Conservation (phyloP, 2,888 invertebrate species). For the Macaria notata region DNA sequence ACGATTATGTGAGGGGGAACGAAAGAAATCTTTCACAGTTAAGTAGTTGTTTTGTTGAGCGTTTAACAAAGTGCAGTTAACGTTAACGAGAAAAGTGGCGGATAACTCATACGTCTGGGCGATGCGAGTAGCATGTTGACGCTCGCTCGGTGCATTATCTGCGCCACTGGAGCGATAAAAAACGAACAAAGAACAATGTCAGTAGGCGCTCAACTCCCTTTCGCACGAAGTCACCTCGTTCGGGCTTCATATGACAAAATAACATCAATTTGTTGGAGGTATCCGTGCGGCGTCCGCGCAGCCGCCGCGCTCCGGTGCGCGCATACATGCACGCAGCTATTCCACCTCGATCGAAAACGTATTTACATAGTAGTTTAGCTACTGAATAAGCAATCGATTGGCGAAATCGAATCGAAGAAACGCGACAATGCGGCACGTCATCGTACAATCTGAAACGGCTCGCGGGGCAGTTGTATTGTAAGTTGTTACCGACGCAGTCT, state of each 20-base stretch:
- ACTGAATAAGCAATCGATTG: constrained; percentile 58
- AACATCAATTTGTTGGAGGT: constrained; percentile 63
- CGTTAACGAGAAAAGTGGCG: constrained; percentile 72
- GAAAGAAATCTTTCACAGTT: constrained; percentile 57
- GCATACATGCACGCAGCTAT: constrained; percentile 58
- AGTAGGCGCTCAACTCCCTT: constrained; percentile 72
- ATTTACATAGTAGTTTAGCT: constrained; percentile 61
- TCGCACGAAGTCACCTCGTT: constrained; percentile 67
- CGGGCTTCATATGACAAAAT: constrained; percentile 70
- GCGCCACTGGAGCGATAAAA: constrained; percentile 76
- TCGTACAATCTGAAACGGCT: constrained; percentile 13
- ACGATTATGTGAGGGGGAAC: constrained; percentile 40
- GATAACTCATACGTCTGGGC: constrained; percentile 65
- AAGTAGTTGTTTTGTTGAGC: constrained; percentile 58
- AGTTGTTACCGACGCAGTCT: background rate
- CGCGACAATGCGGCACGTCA: constrained; percentile 43
- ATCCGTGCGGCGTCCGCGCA: constrained; percentile 47
- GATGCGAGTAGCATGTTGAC: constrained; percentile 50
- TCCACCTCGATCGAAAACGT: constrained; percentile 55
- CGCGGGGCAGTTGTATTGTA: constrained; percentile 9
- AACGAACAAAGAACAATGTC: constrained; percentile 80
- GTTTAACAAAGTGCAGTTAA: constrained; percentile 59
- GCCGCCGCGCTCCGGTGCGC: constrained; percentile 53
- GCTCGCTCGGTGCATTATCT: constrained; percentile 67
- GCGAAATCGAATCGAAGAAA: constrained; percentile 63